A percentile compares a stretch with the other conserved stretches of the same genome.
Evolutionary conservation across 2,888 invertebrate genomes (phyloP).

Genomic region (Trichopoda pennipes): DNA sequence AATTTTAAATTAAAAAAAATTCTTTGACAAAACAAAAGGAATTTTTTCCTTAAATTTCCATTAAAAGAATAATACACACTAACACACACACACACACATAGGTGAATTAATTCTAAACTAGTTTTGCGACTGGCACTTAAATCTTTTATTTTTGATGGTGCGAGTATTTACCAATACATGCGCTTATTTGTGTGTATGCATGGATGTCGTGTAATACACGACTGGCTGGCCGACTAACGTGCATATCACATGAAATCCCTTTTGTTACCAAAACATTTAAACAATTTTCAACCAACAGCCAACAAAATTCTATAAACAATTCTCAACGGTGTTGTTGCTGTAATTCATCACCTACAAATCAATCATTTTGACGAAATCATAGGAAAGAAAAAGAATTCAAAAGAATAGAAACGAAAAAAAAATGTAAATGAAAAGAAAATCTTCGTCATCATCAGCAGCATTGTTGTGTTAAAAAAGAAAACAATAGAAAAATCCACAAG

Average conservation of each 20-base stretch:
- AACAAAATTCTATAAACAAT: constrained; percentile 18
- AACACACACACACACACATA: no score
- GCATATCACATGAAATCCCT: constrained; percentile 42
- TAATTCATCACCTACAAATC: constrained; percentile 80
- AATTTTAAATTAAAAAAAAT: constrained; percentile 47
- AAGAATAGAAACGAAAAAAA: constrained; percentile 47
- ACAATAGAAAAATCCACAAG: no score
- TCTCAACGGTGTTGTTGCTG: constrained; percentile 73
- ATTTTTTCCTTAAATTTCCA: constrained; percentile 12
- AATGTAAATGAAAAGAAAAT: constrained; percentile 48
- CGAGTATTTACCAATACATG: neutral
- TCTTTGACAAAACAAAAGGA: constrained; percentile 51
- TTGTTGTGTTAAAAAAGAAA: constrained; percentile 44
- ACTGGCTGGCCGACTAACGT: constrained; percentile 17
- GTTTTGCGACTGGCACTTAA: constrained; percentile 58
- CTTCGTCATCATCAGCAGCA: constrained; percentile 39
- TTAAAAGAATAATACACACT: constrained; percentile 13
- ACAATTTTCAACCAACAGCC: constrained; percentile 16
- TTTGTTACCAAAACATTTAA: constrained; percentile 41
- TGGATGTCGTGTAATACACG: constrained; percentile 21
- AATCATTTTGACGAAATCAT: constrained; percentile 79
- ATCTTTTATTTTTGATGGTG: constrained; percentile 35
- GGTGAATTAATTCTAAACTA: constrained; percentile 56
- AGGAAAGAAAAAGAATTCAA: constrained; percentile 66
- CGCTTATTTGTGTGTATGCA: neutral